Conservation (phyloP, 2,113 vertebrate genomes). For the Mobula hypostoma region DNA sequence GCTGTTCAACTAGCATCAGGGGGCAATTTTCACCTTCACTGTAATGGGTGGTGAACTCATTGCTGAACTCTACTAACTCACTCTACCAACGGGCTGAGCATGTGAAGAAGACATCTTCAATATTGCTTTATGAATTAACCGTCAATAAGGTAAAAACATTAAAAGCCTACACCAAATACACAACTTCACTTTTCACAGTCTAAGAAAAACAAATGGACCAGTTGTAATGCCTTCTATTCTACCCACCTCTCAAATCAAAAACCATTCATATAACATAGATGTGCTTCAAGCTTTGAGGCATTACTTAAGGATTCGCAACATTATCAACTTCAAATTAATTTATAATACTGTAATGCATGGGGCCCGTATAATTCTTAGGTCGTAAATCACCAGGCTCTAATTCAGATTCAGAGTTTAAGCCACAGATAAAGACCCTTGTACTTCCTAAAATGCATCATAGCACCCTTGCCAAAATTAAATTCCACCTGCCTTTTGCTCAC, state of each 20-base stretch:
- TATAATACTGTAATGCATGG: not conserved
- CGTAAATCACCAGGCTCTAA: not conserved
- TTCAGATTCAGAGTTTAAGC: too few relatives aligned
- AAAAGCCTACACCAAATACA: not conserved
- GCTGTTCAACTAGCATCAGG: not conserved
- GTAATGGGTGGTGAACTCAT: not conserved
- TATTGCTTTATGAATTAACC: not conserved
- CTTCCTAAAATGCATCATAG: too few relatives aligned
- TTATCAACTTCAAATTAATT: not conserved
- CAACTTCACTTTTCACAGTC: not conserved
- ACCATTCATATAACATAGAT: not conserved
- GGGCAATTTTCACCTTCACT: not conserved
- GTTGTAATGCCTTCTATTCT: not conserved
- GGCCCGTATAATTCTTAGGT: too few relatives aligned
- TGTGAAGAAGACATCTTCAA: not conserved
- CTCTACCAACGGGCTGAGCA: not conserved
- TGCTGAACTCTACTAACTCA: not conserved
- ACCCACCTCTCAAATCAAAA: not conserved
- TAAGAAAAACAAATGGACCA: not conserved
- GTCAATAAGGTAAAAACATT: not conserved
- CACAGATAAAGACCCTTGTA: too few relatives aligned
- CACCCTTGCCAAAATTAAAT: too few relatives aligned
- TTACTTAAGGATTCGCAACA: not conserved
- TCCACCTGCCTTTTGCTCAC: too few relatives aligned
- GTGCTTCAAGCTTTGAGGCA: not conserved